phyloP scores from a whole-genome alignment of 2,113 vertebrate species.

The Helogale parvula region DNA sequence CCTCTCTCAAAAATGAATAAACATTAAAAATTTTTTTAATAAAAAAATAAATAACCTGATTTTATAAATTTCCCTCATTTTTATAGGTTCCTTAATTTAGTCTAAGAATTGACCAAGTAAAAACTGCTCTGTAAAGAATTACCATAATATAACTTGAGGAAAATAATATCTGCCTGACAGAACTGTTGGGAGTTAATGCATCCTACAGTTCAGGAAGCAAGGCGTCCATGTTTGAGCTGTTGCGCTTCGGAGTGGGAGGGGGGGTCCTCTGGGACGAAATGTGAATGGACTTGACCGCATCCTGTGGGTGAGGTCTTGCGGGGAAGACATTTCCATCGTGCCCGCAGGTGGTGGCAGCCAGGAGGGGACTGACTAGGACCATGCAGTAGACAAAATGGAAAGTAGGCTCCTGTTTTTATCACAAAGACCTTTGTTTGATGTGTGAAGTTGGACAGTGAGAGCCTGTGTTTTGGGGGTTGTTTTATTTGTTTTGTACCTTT shows the following conservation, averaged over 20 bases:
- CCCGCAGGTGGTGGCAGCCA: neutral
- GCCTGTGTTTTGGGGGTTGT: neutral
- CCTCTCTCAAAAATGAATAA: no score
- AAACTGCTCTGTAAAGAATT: neutral
- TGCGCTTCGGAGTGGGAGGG: neutral
- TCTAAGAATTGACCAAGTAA: neutral
- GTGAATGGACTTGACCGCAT: no score
- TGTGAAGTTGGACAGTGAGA: neutral
- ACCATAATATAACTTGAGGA: neutral
- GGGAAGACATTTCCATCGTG: neutral
- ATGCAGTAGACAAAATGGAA: neutral
- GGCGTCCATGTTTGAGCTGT: neutral
- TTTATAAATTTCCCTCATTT: neutral
- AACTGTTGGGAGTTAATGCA: neutral
- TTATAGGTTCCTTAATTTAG: neutral
- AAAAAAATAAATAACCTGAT: neutral
- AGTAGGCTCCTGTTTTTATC: neutral
- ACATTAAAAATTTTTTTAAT: no score
- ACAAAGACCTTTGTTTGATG: neutral
- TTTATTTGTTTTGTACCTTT: neutral
- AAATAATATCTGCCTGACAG: neutral
- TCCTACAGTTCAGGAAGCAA: neutral
- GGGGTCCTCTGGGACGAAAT: neutral
- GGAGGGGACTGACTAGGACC: neutral
- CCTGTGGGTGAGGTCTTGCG: neutral